Evolutionary conservation across 2,888 invertebrate species (phyloP).

Genomic region (Macaria liturata): DNA sequence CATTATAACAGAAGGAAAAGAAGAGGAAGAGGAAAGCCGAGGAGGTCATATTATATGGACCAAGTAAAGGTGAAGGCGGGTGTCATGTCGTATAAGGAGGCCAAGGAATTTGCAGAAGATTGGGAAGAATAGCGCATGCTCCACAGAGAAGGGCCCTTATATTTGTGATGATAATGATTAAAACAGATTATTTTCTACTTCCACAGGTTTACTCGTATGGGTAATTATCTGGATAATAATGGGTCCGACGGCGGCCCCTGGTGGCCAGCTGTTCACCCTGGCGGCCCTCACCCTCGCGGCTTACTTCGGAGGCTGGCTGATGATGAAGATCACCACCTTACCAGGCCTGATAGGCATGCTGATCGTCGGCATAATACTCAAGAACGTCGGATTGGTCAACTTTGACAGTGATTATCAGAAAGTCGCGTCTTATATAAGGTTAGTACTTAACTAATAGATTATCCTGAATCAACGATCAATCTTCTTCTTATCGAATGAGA

Average conservation of each 20-base stretch:
- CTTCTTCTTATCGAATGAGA: too few relatives aligned
- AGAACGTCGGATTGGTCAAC: constrained; percentile 89
- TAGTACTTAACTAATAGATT: too few relatives aligned
- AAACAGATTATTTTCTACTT: not conserved
- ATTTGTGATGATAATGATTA: too few relatives aligned
- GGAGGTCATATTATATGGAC: too few relatives aligned
- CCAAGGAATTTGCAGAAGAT: too few relatives aligned
- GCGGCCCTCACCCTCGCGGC: constrained; percentile 89
- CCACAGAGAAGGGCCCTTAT: too few relatives aligned
- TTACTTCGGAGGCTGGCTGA: constrained; percentile 92
- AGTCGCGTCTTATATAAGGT: constrained; percentile 89
- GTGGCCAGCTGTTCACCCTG: constrained; percentile 91
- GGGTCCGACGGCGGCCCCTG: constrained; percentile 90
- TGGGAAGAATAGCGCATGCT: too few relatives aligned
- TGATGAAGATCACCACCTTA: constrained; percentile 89
- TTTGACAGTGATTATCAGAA: constrained; percentile 86
- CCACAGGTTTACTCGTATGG: constrained; percentile 87
- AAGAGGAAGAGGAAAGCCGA: too few relatives aligned
- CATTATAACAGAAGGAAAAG: too few relatives aligned
- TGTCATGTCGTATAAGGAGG: too few relatives aligned
- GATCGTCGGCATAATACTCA: constrained; percentile 88
- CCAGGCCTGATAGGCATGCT: constrained; percentile 95
- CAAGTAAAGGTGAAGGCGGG: too few relatives aligned
- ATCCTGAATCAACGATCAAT: too few relatives aligned
- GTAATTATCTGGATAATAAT: constrained; percentile 89